Base-by-base conservation (phyloP, 2,797 vertebrate genomes). In the Pipistrellus kuhlii region DNA sequence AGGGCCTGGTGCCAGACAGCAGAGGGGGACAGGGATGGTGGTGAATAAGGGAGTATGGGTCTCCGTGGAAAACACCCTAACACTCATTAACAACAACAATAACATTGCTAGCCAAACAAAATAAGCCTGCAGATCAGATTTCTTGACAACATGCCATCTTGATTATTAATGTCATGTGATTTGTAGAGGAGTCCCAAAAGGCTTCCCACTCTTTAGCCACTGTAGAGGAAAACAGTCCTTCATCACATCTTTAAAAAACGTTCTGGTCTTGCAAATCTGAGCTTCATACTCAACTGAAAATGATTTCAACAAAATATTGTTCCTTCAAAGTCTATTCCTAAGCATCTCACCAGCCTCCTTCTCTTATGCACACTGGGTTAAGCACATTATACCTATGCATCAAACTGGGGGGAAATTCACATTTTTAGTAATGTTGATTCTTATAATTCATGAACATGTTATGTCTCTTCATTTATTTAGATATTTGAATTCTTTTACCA, bases 151-250 rank as follows among this genome's bases (percentile, higher is more conserved):
- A 57, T 7, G 51, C 32, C 87, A 85, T 68, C 88, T 94, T 66
- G 57, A 94, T 93, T 94, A 90, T 78, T 91, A 88, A 85, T 89
- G 27, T 44, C 76, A 46, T 91, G 44, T 91, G 90, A 89, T 62
- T 94, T 38, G 14, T n/a, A 87, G 72, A 89, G 46, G 25, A 88
- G 46, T 27, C 41, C 71, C 7, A 4, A 80, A 93, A 91, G 32
- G 0, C 23, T 69, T 92, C 23, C 41, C 9, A 88, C 20, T 72
- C 27, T 85, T 91, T 32, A 84, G 41, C 51, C 30, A 93, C 13
- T 93, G 32, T 44, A 83, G 85, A 95, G 76, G 46, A 94, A 35
- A 88, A 83, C 15, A 86, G 30, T 44, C 9, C 9, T 64, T 46
- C 62, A 55, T 30, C 85, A 11, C 8, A 82, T 38, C 38, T 94